Evolutionary conservation across 1,140 invertebrate species (phyloP).

Genomic region (Halotydeus destructor): DNA sequence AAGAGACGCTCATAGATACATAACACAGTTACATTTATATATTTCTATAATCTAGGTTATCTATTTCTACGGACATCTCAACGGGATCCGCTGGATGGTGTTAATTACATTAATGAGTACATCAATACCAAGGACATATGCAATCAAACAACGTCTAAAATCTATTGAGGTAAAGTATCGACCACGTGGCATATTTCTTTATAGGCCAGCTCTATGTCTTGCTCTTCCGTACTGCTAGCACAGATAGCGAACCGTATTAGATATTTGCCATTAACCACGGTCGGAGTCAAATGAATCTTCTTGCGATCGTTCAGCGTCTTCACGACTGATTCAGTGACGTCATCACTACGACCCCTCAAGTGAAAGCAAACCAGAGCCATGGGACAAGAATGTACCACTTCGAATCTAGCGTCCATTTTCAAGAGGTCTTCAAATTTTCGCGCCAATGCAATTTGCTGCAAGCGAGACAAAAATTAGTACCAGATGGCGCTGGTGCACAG

Average conservation of each 20-base stretch:
- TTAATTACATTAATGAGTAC: no score
- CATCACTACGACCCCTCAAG: conserved; percentile 47
- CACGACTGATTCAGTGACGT: conserved; percentile 45
- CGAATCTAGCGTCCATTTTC: conserved; percentile 45
- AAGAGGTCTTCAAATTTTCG: conserved; percentile 50
- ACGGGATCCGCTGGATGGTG: no score
- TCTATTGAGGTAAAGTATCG: no score
- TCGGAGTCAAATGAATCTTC: conserved; percentile 62
- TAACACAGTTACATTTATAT: no score
- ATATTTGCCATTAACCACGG: conserved; percentile 36
- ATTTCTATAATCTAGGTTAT: no score
- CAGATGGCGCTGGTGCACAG: conserved; percentile 1
- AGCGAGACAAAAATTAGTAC: conserved; percentile 7
- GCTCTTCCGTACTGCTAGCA: conserved; percentile 38
- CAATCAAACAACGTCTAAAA: no score
- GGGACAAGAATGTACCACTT: conserved; percentile 42
- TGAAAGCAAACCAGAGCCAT: conserved; percentile 75
- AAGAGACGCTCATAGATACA: no score
- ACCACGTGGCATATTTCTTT: no score
- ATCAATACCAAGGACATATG: no score
- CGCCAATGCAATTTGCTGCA: conserved; percentile 44
- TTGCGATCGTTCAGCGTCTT: conserved; percentile 50
- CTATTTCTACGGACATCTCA: no score
- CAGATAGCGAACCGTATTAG: conserved; percentile 67
- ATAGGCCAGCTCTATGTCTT: conserved; percentile 62